Base-by-base conservation (phyloP, 2,888 invertebrate species). In the Conchocele bisecta region DNA sequence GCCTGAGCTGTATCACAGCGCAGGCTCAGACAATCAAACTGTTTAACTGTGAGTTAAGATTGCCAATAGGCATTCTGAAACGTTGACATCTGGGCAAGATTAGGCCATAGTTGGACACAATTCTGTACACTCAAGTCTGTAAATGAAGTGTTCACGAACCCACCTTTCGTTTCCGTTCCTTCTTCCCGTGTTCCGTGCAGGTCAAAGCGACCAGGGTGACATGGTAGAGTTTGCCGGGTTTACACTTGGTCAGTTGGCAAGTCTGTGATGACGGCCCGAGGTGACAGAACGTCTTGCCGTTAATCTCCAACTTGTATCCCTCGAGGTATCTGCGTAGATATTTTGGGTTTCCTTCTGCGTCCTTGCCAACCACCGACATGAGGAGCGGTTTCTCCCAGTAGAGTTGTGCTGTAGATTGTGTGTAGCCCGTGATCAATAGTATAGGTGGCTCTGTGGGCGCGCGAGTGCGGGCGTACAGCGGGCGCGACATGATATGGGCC, bases 341-440 rank as follows among this genome's bases (percentile, higher is more conserved):
- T 57, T 82, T 82, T 17, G 88, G 87, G 46, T 86, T 84, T 22
- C 85, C 89, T 24, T 88, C 86, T 1, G 84, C 81, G 54, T 87
- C 87, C 70, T 87, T 86, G 0, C 89, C 89, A 17, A 89, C 76
- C 9, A 88, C 83, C 6, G 86, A 81, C 75, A 86, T 87, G 35
- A 91, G 82, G 28, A 85, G 68, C 11, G 91, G 91, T 66, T 89
- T 90, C 75, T 91, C 89, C 91, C 91, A 91, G 80, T 87, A 89
- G 28, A 91, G 77, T 53, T 88, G 83, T 31, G 89, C 87, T 17
- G 89, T 86, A 42, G 81, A 86, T 59, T 86, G 83, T 24, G 89
- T 88, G 75, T 88, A 90, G 17, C 88, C 86, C 11, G 87, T 86
- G 15, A 91, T 63, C 26, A 87, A 70, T 5, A 89, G 76, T n/a